These are phyloP conservation scores for Spilosoma lubricipeda DNA, from an alignment of 2,888 invertebrate species.

Conservation along the genomic window DNA sequence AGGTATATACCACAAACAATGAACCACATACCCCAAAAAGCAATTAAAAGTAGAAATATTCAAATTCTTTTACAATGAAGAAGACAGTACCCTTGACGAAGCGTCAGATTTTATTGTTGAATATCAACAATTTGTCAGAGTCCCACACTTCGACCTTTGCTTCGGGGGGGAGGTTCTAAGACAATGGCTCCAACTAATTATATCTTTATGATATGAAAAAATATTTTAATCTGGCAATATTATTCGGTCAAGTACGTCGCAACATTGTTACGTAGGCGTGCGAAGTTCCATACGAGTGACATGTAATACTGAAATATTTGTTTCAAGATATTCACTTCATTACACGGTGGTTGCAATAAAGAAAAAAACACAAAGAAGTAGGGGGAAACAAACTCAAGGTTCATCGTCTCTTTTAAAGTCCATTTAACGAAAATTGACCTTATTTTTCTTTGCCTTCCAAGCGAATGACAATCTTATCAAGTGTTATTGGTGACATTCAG, in stretches of 20 bases:
- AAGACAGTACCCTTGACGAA: slow-evolving; percentile 33
- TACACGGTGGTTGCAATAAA: background rate
- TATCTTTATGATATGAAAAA: slow-evolving; percentile 41
- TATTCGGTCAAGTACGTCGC: slow-evolving; percentile 51
- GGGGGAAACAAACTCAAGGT: too few species aligned
- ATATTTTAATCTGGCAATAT: slow-evolving; percentile 43
- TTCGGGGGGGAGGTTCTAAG: background rate
- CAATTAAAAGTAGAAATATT: slow-evolving; percentile 28
- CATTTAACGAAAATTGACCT: too few species aligned
- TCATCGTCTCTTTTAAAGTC: too few species aligned
- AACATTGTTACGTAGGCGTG: slow-evolving; percentile 26
- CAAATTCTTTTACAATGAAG: slow-evolving; percentile 19
- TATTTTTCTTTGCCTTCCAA: too few species aligned
- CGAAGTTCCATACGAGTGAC: slow-evolving; percentile 16
- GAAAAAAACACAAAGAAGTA: too few species aligned
- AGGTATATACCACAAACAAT: background rate
- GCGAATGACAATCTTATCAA: too few species aligned
- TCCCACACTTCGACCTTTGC: slow-evolving; percentile 44
- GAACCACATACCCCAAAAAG: background rate
- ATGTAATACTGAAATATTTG: slow-evolving; percentile 8
- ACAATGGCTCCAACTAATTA: slow-evolving; percentile 48
- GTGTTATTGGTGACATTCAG: too few species aligned
- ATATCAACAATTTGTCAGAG: slow-evolving; percentile 28
- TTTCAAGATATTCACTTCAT: background rate
- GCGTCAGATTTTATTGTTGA: slow-evolving; percentile 23